A percentile compares a stretch with the other conserved stretches of the same genome.
phyloP scores from a whole-genome alignment of 2,113 vertebrate genomes.

The Aramus guarauna region DNA sequence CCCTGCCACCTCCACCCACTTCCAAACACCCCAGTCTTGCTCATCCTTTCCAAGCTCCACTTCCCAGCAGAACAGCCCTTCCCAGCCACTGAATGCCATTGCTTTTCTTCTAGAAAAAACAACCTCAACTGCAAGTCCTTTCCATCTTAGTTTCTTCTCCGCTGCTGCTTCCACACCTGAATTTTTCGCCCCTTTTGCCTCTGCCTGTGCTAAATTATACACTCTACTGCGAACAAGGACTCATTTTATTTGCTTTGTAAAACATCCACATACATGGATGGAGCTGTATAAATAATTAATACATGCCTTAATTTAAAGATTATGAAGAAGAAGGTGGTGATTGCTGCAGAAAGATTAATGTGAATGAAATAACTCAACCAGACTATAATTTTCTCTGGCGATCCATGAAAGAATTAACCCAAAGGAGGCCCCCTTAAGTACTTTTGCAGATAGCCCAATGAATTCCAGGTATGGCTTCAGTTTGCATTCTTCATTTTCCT shows the following conservation, averaged over 20 bases:
- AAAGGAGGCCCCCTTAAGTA: constrained; percentile 40
- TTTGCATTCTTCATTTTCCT: constrained; percentile 4
- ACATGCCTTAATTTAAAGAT: constrained; percentile 37
- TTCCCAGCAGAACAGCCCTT: background rate
- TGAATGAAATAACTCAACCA: constrained; percentile 25
- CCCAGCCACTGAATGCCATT: background rate
- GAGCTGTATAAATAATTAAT: constrained; percentile 52
- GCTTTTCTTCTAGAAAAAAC: background rate
- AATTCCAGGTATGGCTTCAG: constrained; percentile 17
- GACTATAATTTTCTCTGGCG: constrained; percentile 25
- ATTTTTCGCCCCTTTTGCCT: background rate
- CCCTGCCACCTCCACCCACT: accelerated
- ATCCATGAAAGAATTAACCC: constrained; percentile 26
- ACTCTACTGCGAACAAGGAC: background rate
- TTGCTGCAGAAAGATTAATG: constrained; percentile 30
- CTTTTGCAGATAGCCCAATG: constrained; percentile 24
- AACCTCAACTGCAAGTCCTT: background rate
- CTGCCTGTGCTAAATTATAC: background rate
- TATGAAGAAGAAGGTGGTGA: constrained; percentile 43
- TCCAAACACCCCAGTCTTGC: background rate
- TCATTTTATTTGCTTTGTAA: constrained; percentile 17
- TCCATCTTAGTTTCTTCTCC: background rate
- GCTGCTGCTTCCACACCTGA: background rate
- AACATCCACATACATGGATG: background rate
- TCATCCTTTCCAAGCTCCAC: background rate